phyloP scores from a whole-genome alignment of 2,888 invertebrate genomes.

The Aricia artaxerxes region DNA sequence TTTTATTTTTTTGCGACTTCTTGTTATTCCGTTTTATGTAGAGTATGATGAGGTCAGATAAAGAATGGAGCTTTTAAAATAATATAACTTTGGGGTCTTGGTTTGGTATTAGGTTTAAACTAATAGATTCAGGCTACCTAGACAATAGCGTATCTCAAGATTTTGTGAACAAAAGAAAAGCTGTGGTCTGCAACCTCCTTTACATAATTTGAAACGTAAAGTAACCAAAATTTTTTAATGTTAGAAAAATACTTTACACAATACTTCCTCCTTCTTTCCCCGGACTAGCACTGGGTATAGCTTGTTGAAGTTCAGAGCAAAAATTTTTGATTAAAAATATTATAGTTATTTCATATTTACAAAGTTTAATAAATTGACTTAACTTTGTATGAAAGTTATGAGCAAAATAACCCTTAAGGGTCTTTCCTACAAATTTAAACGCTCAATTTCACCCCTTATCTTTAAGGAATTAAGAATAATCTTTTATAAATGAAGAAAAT shows the following conservation, averaged over 20 bases:
- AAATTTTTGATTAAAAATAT: too few relatives aligned
- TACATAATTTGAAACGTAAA: too few relatives aligned
- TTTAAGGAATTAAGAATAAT: conserved; percentile 18
- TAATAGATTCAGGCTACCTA: neutral
- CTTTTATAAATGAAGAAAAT: conserved; percentile 8
- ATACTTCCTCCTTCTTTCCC: too few relatives aligned
- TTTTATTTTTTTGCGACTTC: conserved; percentile 29
- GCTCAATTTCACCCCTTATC: neutral
- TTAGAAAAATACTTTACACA: too few relatives aligned
- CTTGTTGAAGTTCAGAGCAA: too few relatives aligned
- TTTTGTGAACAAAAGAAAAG: neutral
- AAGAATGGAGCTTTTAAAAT: conserved; percentile 9
- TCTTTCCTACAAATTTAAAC: neutral
- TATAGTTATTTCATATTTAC: too few relatives aligned
- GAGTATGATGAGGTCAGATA: conserved; percentile 24
- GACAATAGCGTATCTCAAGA: neutral
- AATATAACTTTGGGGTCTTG: neutral
- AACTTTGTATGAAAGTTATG: neutral
- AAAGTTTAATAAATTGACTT: neutral
- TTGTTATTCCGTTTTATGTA: conserved; percentile 30
- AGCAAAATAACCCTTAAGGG: neutral
- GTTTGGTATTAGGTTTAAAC: neutral
- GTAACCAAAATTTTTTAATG: too few relatives aligned
- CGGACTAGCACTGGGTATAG: too few relatives aligned
- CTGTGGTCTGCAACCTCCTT: too few relatives aligned